A percentile compares a stretch with the other conserved stretches of the same genome.
Evolutionary conservation across 2,113 vertebrate genomes (phyloP).

Genomic region (Clarias macrocephalus): DNA sequence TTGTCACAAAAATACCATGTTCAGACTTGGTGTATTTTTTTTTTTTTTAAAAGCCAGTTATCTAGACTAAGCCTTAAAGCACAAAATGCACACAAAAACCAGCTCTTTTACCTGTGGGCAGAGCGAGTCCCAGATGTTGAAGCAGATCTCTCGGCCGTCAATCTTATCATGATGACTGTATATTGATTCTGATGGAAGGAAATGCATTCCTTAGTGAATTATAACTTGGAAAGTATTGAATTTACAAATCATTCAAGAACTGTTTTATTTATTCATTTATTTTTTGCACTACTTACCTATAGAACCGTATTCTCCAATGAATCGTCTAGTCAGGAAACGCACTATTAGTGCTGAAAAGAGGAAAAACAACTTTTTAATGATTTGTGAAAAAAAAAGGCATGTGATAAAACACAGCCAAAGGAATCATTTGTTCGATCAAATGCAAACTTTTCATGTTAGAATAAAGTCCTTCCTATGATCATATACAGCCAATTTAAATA

Average conservation of each 20-base stretch:
- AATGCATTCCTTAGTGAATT: neutral
- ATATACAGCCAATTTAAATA: too few relatives aligned
- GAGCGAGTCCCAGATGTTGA: conserved; percentile 81
- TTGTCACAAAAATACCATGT: neutral
- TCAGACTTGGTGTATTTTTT: neutral
- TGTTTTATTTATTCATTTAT: too few relatives aligned
- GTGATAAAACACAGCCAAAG: too few relatives aligned
- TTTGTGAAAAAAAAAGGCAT: neutral
- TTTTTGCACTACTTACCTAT: conserved; percentile 68
- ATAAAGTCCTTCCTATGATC: too few relatives aligned
- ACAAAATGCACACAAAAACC: neutral
- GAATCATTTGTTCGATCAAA: neutral
- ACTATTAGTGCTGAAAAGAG: conserved; percentile 73
- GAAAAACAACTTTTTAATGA: neutral
- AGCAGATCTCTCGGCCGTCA: conserved; percentile 76
- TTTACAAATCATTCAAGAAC: neutral
- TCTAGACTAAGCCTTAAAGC: neutral
- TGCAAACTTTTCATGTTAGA: too few relatives aligned
- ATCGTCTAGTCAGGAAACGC: conserved; percentile 79
- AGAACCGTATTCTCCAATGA: conserved; percentile 81
- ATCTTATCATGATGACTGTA: conserved; percentile 76
- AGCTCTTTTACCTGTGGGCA: conserved; percentile 68
- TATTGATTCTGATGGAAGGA: conserved; percentile 72
- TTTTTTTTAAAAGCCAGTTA: neutral
- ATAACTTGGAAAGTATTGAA: neutral